These are phyloP conservation scores for Gymnocephalus cernua DNA, from an alignment of 2,113 vertebrate genomes.

Conservation along the genomic window DNA sequence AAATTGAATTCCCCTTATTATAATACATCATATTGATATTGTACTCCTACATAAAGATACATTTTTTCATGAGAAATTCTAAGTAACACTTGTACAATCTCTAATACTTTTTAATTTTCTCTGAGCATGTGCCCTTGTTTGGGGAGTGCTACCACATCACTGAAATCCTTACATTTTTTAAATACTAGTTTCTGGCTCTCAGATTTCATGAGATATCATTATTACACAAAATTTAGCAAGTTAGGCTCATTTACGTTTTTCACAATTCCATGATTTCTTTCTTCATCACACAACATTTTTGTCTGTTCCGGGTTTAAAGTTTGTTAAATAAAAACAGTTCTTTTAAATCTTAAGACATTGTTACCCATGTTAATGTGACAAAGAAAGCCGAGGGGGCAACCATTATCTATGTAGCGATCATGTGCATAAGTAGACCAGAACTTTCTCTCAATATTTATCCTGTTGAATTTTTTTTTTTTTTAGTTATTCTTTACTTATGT, in stretches of 20 bases:
- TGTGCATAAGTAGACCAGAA: slow-evolving; percentile 80
- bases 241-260: not conserved
- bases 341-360: not conserved
- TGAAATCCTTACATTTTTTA: slow-evolving; percentile 1
- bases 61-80: not conserved
- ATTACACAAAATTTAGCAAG: not conserved
- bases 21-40: not conserved
- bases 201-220: not conserved
- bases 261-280: not conserved
- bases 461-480: slow-evolving; percentile 50
- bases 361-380: slow-evolving; percentile 9
- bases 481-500: slow-evolving; percentile 67
- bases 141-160: not conserved
- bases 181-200: not conserved
- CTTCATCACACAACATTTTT: not conserved
- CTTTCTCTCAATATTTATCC: slow-evolving; percentile 64
- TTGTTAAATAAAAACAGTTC: not conserved
- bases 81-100: not conserved
- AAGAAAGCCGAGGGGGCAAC: slow-evolving; percentile 90
- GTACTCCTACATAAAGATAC: not conserved
- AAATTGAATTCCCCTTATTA: not conserved
- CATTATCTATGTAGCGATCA: slow-evolving; percentile 90
- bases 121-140: not conserved
- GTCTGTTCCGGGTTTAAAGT: not conserved
- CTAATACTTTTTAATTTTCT: not conserved